phyloP scores from a whole-genome alignment of 2,888 invertebrate species.

The Drosophila nigritarsus region DNA sequence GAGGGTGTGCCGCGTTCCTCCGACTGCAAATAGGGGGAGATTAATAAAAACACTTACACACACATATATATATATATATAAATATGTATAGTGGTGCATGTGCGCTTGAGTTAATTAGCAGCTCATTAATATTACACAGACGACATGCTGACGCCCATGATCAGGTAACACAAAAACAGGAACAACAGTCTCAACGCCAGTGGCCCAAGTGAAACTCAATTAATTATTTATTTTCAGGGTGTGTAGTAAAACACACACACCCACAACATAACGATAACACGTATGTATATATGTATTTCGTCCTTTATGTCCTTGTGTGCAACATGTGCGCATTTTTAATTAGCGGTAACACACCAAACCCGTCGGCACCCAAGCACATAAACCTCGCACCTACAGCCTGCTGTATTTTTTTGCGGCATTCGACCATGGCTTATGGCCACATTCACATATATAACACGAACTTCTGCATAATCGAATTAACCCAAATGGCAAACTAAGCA shows the following conservation, averaged over 20 bases:
- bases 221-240: conserved; percentile 70
- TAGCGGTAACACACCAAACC: conserved; percentile 46
- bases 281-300: neutral
- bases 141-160: conserved; percentile 64
- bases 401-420: conserved; percentile 45
- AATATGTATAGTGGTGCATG: neutral
- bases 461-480: conserved; percentile 66
- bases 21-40: conserved; percentile 86
- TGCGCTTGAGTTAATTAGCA: conserved; percentile 65
- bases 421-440: conserved; percentile 35
- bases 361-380: conserved; percentile 22
- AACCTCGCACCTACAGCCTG: conserved; percentile 3
- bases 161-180: conserved; percentile 45
- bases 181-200: conserved; percentile 11
- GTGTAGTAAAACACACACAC: conserved; percentile 38
- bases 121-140: conserved; percentile 75
- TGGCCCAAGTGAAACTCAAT: conserved; percentile 49
- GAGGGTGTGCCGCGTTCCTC: conserved; percentile 90
- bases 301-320: conserved; percentile 54
- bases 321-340: conserved; percentile 72
- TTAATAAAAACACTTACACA: conserved; percentile 9
- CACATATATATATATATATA: neutral
- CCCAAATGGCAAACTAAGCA: conserved; percentile 59
- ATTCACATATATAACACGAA: conserved; percentile 11
- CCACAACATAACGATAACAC: neutral